Percentiles rank a stretch among this genome's conserved stretches.
phyloP scores from a whole-genome alignment of 2,113 vertebrate species.

The Grallaria varia region DNA sequence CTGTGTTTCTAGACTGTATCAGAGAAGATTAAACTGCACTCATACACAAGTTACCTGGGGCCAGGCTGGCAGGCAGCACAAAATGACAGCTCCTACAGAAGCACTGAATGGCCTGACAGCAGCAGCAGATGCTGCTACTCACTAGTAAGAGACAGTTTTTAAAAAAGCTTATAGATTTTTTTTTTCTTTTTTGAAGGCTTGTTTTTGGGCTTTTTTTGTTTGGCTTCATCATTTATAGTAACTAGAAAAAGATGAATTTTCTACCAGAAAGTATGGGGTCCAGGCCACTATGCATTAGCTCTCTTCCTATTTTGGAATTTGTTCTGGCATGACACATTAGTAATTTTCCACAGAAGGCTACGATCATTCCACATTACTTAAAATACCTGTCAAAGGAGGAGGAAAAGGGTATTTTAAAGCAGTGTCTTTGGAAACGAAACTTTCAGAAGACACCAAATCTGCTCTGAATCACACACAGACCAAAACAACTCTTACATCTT shows the following conservation, averaged over 20 bases:
- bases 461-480: background rate
- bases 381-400: background rate
- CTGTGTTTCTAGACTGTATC: background rate
- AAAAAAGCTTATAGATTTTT: background rate
- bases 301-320: background rate
- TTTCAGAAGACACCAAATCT: background rate
- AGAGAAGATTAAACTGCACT: background rate
- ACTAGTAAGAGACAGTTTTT: background rate
- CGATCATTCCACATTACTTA: background rate
- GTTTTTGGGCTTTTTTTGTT: background rate
- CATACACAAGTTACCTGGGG: background rate
- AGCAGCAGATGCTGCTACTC: background rate
- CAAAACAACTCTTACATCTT: background rate
- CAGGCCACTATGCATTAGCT: background rate
- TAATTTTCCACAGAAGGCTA: background rate
- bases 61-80: background rate
- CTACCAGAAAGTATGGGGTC: background rate
- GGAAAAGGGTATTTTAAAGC: background rate
- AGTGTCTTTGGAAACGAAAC: background rate
- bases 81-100: background rate
- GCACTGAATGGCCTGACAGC: background rate
- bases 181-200: background rate
- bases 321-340: background rate
- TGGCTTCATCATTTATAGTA: background rate
- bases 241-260: background rate